These are phyloP conservation scores for Eulemur rufifrons DNA, from an alignment of 2,113 vertebrate genomes.

Conservation along the genomic window DNA sequence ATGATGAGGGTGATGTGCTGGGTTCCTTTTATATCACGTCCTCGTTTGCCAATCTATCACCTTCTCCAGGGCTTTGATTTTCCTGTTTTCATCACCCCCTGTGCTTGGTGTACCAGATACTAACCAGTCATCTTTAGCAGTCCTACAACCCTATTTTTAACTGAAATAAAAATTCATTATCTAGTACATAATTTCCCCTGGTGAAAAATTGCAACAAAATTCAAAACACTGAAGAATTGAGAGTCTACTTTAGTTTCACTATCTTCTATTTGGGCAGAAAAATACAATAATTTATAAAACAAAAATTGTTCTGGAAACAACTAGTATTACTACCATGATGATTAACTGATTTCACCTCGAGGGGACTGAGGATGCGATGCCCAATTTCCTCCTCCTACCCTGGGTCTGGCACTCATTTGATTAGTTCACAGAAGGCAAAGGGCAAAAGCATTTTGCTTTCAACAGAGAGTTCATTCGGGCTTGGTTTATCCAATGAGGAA, in stretches of 20 bases:
- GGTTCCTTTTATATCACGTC: not conserved
- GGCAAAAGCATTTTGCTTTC: not conserved
- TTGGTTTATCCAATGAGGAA: not conserved
- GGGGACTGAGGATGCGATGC: not conserved
- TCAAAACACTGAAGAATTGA: not conserved
- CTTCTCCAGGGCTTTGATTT: not conserved
- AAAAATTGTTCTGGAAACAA: not conserved
- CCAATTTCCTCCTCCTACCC: not conserved
- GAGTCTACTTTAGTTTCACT: not conserved
- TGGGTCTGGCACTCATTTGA: not conserved
- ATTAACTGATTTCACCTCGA: not conserved
- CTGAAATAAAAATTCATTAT: not conserved
- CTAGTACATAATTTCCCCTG: not conserved
- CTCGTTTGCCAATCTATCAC: no score
- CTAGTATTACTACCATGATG: not conserved
- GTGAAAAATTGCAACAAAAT: not conserved
- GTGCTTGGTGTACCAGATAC: no score
- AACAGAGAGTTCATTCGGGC: not conserved
- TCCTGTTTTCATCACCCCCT: not conserved
- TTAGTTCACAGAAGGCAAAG: not conserved
- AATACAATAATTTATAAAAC: not conserved
- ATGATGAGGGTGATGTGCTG: fast-evolving
- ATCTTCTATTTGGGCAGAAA: not conserved
- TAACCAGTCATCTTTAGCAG: not conserved
- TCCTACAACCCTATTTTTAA: not conserved